Percentiles rank a stretch among this genome's conserved stretches.
Conservation (phyloP, 2,888 invertebrate species). For the Dascillus cervinus region DNA sequence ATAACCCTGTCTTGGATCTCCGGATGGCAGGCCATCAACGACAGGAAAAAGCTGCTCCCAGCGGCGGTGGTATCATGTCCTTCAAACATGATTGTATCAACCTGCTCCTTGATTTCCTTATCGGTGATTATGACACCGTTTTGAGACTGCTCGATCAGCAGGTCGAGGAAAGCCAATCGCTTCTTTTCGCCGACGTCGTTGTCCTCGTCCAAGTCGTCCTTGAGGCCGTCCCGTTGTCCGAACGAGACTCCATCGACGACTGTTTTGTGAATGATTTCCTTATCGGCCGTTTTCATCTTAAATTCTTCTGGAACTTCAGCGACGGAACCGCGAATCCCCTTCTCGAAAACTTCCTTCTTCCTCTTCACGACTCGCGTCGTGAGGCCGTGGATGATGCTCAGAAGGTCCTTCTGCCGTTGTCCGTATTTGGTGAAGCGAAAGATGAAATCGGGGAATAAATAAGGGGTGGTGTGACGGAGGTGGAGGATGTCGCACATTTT, state of each 20-base stretch:
- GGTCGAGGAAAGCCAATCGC: constrained; percentile 79
- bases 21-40: constrained; percentile 72
- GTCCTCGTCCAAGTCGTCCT: constrained; percentile 76
- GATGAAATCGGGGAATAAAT: constrained; percentile 68
- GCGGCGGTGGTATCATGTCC: constrained; percentile 81
- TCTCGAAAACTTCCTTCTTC: constrained; percentile 53
- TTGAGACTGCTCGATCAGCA: constrained; percentile 78
- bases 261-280: constrained; percentile 33
- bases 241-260: constrained; percentile 58
- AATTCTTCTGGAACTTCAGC: constrained; percentile 34
- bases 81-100: constrained; percentile 85
- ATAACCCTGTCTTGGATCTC: constrained; percentile 70
- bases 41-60: constrained; percentile 79
- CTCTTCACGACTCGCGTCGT: constrained; percentile 64
- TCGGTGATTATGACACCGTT: constrained; percentile 67
- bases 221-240: constrained; percentile 49
- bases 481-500: constrained; percentile 84
- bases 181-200: constrained; percentile 76
- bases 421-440: constrained; percentile 71
- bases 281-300: constrained; percentile 34
- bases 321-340: constrained; percentile 43
- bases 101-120: constrained; percentile 78
- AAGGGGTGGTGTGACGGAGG: constrained; percentile 70
- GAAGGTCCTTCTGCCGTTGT: constrained; percentile 61
- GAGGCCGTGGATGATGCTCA: constrained; percentile 70